Evolutionary conservation across 2,888 invertebrate genomes (phyloP).

Genomic region (Lucinisca nassula): DNA sequence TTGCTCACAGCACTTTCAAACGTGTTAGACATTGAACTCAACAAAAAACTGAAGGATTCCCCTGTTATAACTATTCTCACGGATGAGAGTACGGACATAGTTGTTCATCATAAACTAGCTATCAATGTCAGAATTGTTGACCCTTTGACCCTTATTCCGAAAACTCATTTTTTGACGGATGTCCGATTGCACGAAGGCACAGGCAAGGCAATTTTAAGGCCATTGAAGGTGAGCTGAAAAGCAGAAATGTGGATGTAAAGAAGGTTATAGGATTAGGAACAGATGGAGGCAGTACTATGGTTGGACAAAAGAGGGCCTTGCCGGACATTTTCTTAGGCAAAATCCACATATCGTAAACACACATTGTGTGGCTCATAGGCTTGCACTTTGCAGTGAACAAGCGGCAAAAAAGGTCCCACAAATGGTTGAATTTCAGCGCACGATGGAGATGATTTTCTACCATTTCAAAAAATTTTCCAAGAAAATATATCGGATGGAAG

Average conservation of each 20-base stretch:
- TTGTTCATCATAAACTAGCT: conserved; percentile 51
- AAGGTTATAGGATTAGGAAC: conserved; percentile 21
- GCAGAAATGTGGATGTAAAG: not conserved
- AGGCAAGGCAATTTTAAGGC: conserved; percentile 37
- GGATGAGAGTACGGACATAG: conserved; percentile 59
- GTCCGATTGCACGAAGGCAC: not conserved
- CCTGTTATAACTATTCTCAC: conserved; percentile 19
- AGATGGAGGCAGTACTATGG: conserved; percentile 63
- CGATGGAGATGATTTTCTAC: conserved; percentile 46
- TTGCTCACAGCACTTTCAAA: conserved; percentile 37
- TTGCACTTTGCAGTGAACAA: conserved; percentile 59
- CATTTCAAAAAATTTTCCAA: conserved; percentile 59
- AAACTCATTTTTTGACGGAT: conserved; percentile 28
- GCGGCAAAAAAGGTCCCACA: conserved; percentile 54
- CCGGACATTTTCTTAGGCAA: conserved; percentile 44
- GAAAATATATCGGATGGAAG: conserved; percentile 22
- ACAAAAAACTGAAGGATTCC: conserved; percentile 28
- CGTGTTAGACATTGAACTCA: conserved; percentile 17
- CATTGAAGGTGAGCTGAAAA: conserved; percentile 8
- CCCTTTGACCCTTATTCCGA: conserved; percentile 1
- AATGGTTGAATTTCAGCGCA: conserved; percentile 44
- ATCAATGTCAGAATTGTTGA: conserved; percentile 26
- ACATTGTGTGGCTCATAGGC: conserved; percentile 60
- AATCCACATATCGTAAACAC: conserved; percentile 61
- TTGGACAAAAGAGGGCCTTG: conserved; percentile 58